Conservation (phyloP, 1,140 invertebrate genomes). For the Brachionus manjavacas region DNA sequence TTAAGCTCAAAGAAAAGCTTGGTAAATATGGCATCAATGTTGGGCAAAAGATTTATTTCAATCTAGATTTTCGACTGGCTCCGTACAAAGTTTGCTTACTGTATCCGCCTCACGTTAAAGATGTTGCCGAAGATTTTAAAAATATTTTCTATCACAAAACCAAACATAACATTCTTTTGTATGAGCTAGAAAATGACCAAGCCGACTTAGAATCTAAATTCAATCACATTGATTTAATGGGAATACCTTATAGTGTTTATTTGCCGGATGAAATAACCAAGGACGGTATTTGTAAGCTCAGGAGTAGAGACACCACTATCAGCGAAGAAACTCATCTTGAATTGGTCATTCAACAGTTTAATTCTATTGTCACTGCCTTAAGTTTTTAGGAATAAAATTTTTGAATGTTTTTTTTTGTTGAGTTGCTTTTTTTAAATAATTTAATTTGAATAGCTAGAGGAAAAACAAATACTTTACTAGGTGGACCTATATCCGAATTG, state of each 20-base stretch:
- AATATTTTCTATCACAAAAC: slow-evolving; percentile 19
- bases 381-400: slow-evolving; percentile 6
- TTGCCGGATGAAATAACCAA: neutral
- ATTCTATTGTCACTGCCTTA: neutral
- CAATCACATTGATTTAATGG: slow-evolving; percentile 5
- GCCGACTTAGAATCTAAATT: neutral
- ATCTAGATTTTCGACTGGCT: slow-evolving; percentile 30
- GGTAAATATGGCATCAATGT: neutral
- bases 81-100: slow-evolving; percentile 25
- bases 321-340: slow-evolving; percentile 30
- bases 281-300: neutral
- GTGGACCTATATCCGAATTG: slow-evolving; percentile 25
- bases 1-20: neutral
- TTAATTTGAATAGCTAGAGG: slow-evolving; percentile 17
- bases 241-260: slow-evolving; percentile 39
- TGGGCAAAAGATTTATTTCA: neutral
- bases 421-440: neutral
- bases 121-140: neutral
- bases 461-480: slow-evolving; percentile 6
- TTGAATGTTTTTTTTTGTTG: slow-evolving; percentile 18
- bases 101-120: neutral
- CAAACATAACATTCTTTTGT: neutral
- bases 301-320: slow-evolving; percentile 20
- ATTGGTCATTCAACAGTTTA: neutral
- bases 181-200: neutral